Evolutionary conservation across 2,797 vertebrate genomes (phyloP), one percentile per base, ranked within the genome.

Genomic region (Falco peregrinus): DNA sequence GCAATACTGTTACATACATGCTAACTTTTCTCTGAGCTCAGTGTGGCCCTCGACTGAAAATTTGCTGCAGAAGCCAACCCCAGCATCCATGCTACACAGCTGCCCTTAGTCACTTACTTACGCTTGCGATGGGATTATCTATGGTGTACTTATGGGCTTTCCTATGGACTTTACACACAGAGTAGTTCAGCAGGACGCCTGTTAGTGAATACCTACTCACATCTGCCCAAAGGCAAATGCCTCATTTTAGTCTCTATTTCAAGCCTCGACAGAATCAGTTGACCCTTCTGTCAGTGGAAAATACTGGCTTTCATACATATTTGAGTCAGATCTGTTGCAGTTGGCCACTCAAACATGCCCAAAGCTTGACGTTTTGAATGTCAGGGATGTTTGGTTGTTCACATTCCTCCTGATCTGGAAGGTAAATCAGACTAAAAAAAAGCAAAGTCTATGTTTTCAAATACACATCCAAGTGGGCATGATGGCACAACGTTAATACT

Each of bases 21-120:
- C 13, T 45, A 31, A 33, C 4, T 68, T 90, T 81, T 5, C 13
- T 13, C 25, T 50, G 21, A 79, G 17, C 4, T 69, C 33, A 59
- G 25, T 21, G 39, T 10, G 8, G 16, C 6, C n/a, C 9, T 67
- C 24, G 54, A 2, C 1, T 22, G n/a, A 70, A 75, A 74, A 57
- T 25, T 65, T 35, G 39, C 21, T 22, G 45, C 47, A 90, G n/a
- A 81, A 74, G 15, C 17, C 37, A 75, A 4, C 10, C 2, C 13
- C 25, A 56, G 12, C 3, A 15, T 17, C 61, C 3, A 0, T 29
- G 9, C 18, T n/a, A 31, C 9, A 57, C 1, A 43, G 47, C 25
- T 81, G 43, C 28, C 33, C 22, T 71, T n/a, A 29, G 9, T 63
- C 65, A 51, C 25, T 74, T 43, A 37, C 1, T 45, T 64, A 37